Evolutionary conservation across 2,113 vertebrate genomes (phyloP), one percentile per base, ranked within the genome.

Genomic region (Mustela nigripes): DNA sequence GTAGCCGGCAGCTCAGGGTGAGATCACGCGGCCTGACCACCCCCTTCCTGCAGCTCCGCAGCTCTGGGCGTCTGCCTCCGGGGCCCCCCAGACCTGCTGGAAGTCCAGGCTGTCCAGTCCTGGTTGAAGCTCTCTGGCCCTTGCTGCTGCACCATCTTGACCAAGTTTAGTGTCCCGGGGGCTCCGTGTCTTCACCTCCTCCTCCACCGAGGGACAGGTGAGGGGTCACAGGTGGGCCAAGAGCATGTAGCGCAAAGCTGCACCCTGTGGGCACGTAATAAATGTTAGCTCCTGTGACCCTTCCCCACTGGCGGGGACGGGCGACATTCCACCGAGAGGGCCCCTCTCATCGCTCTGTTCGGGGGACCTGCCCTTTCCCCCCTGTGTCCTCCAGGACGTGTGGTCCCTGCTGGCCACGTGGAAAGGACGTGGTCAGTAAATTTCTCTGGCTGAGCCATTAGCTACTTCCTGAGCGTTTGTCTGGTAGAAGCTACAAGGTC

Each of bases 141-240:
- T 28, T 15, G 7, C 31, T 24, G 24, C 56, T n/a, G 48, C 11
- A 24, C 33, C 62, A 60, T 28, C 2, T 2, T 24, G 16, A 16
- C 33, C 33, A 2, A 2, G 5, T 1, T 50, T 5, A 24, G 22
- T 19, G 19, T 74, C 33, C 5, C 2, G 0, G 0, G 71, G 78
- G 45, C 60, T 56, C 12, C 0, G 16, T 33, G 26, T 81, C 78
- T 69, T 45, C 16, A 0, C 18, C 58, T 79, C 19, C 58, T 22
- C 18, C 48, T 22, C 14, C 48, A 4, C 2, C 0, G 0, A 92
- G 62, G 73, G 31, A 11, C 10, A 5, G 7, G 58, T 6, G 53
- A 15, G 15, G 50, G 73, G 22, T 8, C 16, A 76, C 74, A 53
- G 82, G 28, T 42, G 16, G 78, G 2, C 1, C 5, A 26, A 48